Percentiles rank a stretch among this genome's conserved stretches.
Conservation (phyloP, 2,797 vertebrate species). For the Rhinella marina region DNA sequence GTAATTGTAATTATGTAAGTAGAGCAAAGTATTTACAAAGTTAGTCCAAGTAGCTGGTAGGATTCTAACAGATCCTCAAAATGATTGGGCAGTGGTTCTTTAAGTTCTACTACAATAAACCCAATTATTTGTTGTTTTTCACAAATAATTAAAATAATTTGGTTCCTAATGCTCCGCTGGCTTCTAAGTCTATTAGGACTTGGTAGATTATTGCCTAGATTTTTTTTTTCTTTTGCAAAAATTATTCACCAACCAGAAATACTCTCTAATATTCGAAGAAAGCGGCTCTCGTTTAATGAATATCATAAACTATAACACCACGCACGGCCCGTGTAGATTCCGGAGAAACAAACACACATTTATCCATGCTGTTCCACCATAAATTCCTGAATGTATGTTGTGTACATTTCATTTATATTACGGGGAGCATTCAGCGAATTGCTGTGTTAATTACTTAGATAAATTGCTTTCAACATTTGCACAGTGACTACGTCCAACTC, state of each 20-base stretch:
- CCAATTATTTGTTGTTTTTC: too few relatives aligned
- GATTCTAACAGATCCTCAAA: too few relatives aligned
- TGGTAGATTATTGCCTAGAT: not conserved
- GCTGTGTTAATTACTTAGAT: constrained; percentile 40
- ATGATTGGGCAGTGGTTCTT: too few relatives aligned
- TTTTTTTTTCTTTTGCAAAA: constrained; percentile 7
- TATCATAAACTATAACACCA: constrained; percentile 23
- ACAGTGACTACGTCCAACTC: constrained; percentile 19
- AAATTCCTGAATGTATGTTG: constrained; percentile 34
- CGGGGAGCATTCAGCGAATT: not conserved
- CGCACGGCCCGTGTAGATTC: not conserved
- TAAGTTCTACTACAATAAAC: too few relatives aligned
- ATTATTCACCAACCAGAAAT: not conserved
- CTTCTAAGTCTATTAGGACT: not conserved
- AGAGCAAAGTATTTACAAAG: too few relatives aligned
- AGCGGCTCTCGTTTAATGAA: constrained; percentile 47
- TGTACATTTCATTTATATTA: constrained; percentile 47
- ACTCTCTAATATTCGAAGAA: constrained; percentile 3
- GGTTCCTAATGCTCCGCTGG: not conserved
- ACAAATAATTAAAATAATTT: not conserved
- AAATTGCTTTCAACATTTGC: constrained; percentile 33
- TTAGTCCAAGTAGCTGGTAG: too few relatives aligned
- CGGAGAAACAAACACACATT: constrained; percentile 48
- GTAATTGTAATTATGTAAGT: too few relatives aligned
- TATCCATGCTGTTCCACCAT: constrained; percentile 28